Evolutionary conservation across 2,113 vertebrate species (phyloP).

Genomic region (Pterocles burchelli): DNA sequence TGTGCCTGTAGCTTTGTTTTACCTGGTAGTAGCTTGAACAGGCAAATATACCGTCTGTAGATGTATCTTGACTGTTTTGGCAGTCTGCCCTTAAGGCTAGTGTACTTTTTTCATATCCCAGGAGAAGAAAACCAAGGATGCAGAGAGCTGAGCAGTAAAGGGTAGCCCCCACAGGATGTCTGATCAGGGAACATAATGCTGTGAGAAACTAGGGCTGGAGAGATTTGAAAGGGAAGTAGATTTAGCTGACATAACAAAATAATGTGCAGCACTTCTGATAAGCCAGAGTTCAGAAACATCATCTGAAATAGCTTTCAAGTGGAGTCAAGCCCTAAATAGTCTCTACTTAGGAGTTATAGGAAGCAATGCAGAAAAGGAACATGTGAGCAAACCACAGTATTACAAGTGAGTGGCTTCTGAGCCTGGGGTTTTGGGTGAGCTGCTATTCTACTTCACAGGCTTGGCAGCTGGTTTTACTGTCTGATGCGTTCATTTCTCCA

Average conservation of each 20-base stretch:
- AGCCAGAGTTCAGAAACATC: not conserved
- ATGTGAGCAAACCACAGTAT: not conserved
- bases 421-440: not conserved
- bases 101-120: not conserved
- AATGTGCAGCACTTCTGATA: not conserved
- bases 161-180: not conserved
- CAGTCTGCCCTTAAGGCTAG: not conserved
- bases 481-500: not conserved
- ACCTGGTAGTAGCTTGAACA: not conserved
- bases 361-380: not conserved
- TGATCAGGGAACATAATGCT: not conserved
- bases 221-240: not conserved
- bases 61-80: not conserved
- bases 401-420: not conserved
- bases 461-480: not conserved
- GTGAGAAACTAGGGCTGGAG: not conserved
- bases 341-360: not conserved
- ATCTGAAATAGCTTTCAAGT: not conserved
- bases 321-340: not conserved
- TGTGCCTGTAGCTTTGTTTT: not conserved
- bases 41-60: not conserved
- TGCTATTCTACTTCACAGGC: not conserved
- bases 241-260: not conserved
- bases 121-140: not conserved
- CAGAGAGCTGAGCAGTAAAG: not conserved